Percentiles rank a stretch among this genome's conserved stretches.
Evolutionary conservation across 1,140 invertebrate genomes (phyloP).

Genomic region (Pogonus chalceus): DNA sequence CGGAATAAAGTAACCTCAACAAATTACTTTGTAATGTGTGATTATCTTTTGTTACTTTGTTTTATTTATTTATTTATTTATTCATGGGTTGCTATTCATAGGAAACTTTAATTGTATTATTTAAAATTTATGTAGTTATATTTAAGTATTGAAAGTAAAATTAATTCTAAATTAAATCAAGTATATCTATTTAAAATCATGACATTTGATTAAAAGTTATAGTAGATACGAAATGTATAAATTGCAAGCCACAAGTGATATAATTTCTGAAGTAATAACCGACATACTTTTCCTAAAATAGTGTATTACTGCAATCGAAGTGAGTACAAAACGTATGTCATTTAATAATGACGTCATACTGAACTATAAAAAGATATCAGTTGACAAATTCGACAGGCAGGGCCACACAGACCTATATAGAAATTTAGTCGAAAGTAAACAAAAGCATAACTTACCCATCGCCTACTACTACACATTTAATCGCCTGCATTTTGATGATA

Average conservation of each 20-base stretch:
- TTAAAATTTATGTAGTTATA: neutral
- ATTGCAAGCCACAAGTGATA: conserved; percentile 4
- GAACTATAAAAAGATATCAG: conserved; percentile 4
- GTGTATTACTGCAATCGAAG: neutral
- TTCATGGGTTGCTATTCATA: neutral
- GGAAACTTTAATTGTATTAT: neutral
- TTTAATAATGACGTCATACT: conserved; percentile 3
- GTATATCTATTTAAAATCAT: neutral
- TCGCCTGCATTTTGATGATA: conserved; percentile 66
- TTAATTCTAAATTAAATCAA: neutral
- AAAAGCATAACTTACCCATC: conserved; percentile 63
- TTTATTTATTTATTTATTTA: no score
- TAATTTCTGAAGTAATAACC: neutral
- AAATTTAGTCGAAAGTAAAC: neutral
- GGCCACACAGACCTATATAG: neutral
- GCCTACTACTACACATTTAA: conserved; percentile 91
- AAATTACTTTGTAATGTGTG: no score
- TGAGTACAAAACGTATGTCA: neutral
- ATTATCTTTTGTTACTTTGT: no score
- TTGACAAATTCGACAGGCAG: neutral
- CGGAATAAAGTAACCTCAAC: no score
- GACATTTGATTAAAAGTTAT: neutral
- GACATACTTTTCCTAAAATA: neutral
- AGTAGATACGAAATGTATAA: neutral
- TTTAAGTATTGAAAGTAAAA: neutral